Percentiles rank a stretch among this genome's conserved stretches.
Evolutionary conservation across 2,888 invertebrate species (phyloP).

Genomic region (Cecidostiba fungosa): DNA sequence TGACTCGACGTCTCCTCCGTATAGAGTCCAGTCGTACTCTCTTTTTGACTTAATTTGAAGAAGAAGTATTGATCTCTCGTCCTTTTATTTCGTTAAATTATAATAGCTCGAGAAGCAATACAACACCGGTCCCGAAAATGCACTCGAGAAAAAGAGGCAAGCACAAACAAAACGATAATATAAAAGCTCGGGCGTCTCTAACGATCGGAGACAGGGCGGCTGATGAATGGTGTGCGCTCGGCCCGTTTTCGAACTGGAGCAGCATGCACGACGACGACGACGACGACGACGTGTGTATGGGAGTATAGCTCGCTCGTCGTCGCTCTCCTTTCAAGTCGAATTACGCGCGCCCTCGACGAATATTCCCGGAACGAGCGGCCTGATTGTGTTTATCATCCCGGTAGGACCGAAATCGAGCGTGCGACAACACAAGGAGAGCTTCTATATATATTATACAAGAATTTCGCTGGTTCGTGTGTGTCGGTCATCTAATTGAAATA

Average conservation of each 20-base stretch:
- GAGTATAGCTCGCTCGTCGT: background rate
- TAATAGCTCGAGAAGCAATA: too few relatives aligned
- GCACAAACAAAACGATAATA: background rate
- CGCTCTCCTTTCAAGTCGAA: conserved; percentile 32
- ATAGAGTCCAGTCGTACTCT: background rate
- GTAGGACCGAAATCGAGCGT: background rate
- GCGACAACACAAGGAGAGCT: background rate
- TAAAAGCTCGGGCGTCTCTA: conserved; percentile 6
- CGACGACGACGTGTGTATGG: background rate
- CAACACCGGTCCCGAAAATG: background rate
- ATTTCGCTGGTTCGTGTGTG: background rate
- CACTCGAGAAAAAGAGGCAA: background rate
- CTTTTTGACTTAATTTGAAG: conserved; percentile 32
- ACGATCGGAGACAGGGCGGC: conserved; percentile 45
- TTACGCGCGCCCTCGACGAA: conserved; percentile 2
- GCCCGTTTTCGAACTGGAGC: conserved; percentile 1
- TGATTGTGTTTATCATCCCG: conserved; percentile 43
- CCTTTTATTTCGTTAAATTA: too few relatives aligned
- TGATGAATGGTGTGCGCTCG: conserved; percentile 41
- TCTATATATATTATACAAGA: background rate
- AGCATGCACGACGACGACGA: background rate
- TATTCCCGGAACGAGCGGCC: background rate
- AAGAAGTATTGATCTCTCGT: background rate
- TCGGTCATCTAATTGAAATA: too few relatives aligned
- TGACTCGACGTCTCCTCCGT: background rate